These are phyloP conservation scores for Microplitis mediator DNA, from an alignment of 1,140 invertebrate species.

Conservation along the genomic window DNA sequence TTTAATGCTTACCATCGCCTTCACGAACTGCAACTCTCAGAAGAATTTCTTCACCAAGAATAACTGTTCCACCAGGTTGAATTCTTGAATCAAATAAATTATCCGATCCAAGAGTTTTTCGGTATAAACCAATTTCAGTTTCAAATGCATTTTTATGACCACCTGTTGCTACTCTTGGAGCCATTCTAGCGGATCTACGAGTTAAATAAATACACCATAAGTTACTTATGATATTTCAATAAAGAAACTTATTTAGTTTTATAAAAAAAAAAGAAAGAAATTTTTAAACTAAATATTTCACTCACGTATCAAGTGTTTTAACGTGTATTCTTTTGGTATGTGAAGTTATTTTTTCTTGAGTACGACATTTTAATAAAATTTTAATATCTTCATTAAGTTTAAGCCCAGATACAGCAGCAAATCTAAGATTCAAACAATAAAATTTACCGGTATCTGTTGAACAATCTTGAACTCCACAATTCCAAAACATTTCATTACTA, in stretches of 20 bases:
- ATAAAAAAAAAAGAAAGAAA: background rate
- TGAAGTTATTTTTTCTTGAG: conserved; percentile 65
- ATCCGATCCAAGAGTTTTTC: conserved; percentile 59
- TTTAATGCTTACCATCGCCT: conserved; percentile 65
- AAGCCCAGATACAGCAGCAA: conserved; percentile 67
- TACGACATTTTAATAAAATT: conserved; percentile 68
- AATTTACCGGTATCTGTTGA: conserved; percentile 40
- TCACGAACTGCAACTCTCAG: conserved; percentile 66
- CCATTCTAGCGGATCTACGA: conserved; percentile 54
- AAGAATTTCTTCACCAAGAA: conserved; percentile 71
- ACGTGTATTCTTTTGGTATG: conserved; percentile 62
- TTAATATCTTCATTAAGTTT: conserved; percentile 68
- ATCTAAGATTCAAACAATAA: conserved; percentile 66
- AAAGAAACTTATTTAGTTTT: background rate
- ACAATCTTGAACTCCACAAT: conserved; percentile 49
- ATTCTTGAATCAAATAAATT: conserved; percentile 64
- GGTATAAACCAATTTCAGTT: conserved; percentile 66
- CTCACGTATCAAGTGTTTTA: conserved; percentile 52
- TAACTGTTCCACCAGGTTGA: conserved; percentile 64
- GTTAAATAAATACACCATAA: background rate
- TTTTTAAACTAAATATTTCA: background rate
- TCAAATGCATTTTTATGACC: conserved; percentile 67
- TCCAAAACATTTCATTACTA: conserved; percentile 42
- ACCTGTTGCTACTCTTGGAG: conserved; percentile 61
- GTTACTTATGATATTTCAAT: conserved; percentile 11